Evolutionary conservation across 2,113 vertebrate genomes (phyloP), one percentile per base, ranked within the genome.

Genomic region (Scomber colias): DNA sequence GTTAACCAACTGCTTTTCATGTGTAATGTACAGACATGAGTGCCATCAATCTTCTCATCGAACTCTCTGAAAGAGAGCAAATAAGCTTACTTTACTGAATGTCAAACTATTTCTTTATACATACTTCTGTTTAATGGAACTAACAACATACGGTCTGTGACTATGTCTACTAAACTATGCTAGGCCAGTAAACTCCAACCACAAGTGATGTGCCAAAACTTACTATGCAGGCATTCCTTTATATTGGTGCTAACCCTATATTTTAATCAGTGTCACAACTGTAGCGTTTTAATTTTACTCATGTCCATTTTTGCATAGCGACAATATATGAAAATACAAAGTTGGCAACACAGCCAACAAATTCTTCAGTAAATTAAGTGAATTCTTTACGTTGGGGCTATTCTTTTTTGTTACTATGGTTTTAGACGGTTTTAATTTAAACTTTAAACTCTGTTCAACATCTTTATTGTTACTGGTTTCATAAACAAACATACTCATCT

Each of bases 161-260:
- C 16, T n/a, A 11, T 27, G 51, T n/a, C 46, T 44, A 14, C 54
- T 61, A 4, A 30, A 55, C 30, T 11, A 60, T 7, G 35, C 3
- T 11, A 2, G 3, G 24, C 40, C 44, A 6, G 49, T 49, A 24
- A 53, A 40, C 35, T 56, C 40, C 7, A 70, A 46, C 72, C 45
- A 8, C 13, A n/a, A 9, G 60, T 17, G 31, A 73, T 3, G 82
- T 76, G 77, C 79, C 67, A 76, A 65, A 75, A 67, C 1, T 1
- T 12, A 60, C 27, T 56, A 53, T 21, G 17, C 40, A 31, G 21
- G 27, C 53, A 74, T 79, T 76, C 7, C 57, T 67, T 50, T 19
- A 51, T 24, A 30, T 4, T 2, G 75, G 72, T 80, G 75, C 86
- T 70, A 65, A 44, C 2, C 3, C 11, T 14, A 13, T 35, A 17